Percentiles rank a stretch among this genome's conserved stretches.
Evolutionary conservation across 2,113 vertebrate species (phyloP).

Genomic region (Petrocephalus zakoni): DNA sequence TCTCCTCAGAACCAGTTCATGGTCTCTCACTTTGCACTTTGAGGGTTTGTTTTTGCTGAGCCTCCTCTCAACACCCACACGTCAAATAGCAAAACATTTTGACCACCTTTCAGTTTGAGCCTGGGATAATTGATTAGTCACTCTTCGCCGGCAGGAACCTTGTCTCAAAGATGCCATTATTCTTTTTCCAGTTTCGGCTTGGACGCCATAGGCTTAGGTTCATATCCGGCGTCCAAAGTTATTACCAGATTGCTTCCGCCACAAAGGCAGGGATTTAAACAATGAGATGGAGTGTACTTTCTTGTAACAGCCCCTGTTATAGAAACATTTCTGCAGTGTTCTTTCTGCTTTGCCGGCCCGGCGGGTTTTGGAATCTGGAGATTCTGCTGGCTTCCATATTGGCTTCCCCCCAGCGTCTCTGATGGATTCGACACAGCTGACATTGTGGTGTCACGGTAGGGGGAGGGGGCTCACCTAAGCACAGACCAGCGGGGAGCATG

Average conservation of each 20-base stretch:
- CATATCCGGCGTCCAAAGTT: neutral
- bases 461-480: neutral
- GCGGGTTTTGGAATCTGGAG: conserved; percentile 22
- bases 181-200: neutral
- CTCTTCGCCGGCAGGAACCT: neutral
- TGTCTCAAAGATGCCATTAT: neutral
- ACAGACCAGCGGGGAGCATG: conserved; percentile 1
- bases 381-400: conserved; percentile 43
- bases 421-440: conserved; percentile 49
- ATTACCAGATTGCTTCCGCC: neutral
- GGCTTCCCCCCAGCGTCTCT: conserved; percentile 40
- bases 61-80: neutral
- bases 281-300: conserved; percentile 3
- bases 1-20: neutral
- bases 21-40: conserved; percentile 8
- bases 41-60: neutral
- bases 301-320: neutral
- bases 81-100: conserved; percentile 1
- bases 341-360: neutral
- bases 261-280: neutral
- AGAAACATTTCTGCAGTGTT: neutral
- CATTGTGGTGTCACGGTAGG: conserved; percentile 33
- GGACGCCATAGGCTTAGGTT: neutral
- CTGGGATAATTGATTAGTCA: neutral
- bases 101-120: neutral